Percentiles rank a stretch among this genome's conserved stretches.
These are phyloP conservation scores for Sebastes goodei DNA, from an alignment of 2,797 vertebrate genomes.

Conservation along the genomic window DNA sequence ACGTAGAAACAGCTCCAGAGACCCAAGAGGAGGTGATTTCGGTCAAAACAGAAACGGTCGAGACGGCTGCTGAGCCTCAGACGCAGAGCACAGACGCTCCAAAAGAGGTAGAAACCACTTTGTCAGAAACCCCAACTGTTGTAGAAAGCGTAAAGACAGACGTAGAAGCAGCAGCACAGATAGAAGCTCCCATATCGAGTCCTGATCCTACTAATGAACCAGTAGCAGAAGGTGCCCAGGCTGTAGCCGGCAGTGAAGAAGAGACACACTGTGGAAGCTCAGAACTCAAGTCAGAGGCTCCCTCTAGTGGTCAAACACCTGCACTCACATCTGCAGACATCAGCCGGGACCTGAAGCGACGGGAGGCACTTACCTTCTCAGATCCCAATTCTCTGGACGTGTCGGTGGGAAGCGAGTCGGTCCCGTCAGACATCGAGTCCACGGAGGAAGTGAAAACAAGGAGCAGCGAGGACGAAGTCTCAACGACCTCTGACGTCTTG, in stretches of 20 bases:
- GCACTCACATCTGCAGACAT: not conserved
- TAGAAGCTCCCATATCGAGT: not conserved
- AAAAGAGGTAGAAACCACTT: not conserved
- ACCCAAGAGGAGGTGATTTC: not conserved
- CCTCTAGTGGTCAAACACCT: conserved; percentile 42
- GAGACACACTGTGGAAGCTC: not conserved
- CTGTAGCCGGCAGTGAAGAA: not conserved
- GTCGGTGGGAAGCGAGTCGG: conserved; percentile 28
- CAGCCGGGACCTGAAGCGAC: not conserved
- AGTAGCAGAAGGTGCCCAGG: not conserved
- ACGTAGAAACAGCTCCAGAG: not conserved
- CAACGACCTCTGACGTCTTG: conserved; percentile 33
- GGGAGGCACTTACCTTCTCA: not conserved
- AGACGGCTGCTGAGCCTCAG: conserved; percentile 4
- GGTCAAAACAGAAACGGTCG: not conserved
- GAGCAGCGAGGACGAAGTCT: conserved; percentile 28
- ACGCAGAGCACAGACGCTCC: not conserved
- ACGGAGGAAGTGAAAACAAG: not conserved
- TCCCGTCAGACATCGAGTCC: conserved; percentile 37
- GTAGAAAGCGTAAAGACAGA: not conserved
- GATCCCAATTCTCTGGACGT: conserved; percentile 19
- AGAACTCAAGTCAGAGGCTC: not conserved
- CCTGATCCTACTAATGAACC: not conserved
- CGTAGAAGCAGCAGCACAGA: not conserved
- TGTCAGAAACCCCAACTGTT: not conserved